Evolutionary conservation across 2,797 vertebrate genomes (phyloP), one percentile per base, ranked within the genome.

Genomic region (Natrix natrix): DNA sequence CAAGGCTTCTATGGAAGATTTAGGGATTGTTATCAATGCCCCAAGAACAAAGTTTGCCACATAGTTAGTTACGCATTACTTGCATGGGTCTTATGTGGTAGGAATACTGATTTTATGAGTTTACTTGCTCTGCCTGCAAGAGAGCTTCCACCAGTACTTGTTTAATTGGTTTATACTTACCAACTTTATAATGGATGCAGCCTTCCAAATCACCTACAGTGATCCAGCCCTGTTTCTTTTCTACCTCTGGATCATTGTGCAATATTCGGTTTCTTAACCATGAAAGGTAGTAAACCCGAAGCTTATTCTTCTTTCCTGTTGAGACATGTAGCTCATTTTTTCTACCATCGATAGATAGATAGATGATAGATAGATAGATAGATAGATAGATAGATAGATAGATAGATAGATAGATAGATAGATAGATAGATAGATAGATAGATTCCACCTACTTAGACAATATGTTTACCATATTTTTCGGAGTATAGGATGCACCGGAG

Each of bases 171-270:
- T 28, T 37, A 66, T 87, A 97, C 99, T 94, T 97, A 99, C 99
- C 99, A 0, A 99, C 99, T 99, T 99, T 99, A 97, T 99, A 99
- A 97, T 99, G 99, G 74, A 99, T 99, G 91, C 99, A 99, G 94
- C 99, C 99, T 97, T 99, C 99, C 97, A 99, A 97, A 32, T 99
- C 99, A 4, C 99, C 99, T 0, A 99, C 99, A 0, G 99, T 99
- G 97, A 99, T 99, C 99, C 99, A 99, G 10, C 99, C 99, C 96
- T 99, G 99, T 89, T 99, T 99, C 98, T 99, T 99, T 95, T 99
- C 99, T 95, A 99, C 99, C 94, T 99, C 99, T 0, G 99, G 99
- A 97, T 99, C 99, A 6, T 99, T 99, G 98, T 99, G 99, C 94
- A 99, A 97, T 96, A 99, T 99, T 97, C 99, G 97, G 97, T 99